Base-by-base conservation (phyloP, 2,888 invertebrate species). In the Andricus quercusramuli region DNA sequence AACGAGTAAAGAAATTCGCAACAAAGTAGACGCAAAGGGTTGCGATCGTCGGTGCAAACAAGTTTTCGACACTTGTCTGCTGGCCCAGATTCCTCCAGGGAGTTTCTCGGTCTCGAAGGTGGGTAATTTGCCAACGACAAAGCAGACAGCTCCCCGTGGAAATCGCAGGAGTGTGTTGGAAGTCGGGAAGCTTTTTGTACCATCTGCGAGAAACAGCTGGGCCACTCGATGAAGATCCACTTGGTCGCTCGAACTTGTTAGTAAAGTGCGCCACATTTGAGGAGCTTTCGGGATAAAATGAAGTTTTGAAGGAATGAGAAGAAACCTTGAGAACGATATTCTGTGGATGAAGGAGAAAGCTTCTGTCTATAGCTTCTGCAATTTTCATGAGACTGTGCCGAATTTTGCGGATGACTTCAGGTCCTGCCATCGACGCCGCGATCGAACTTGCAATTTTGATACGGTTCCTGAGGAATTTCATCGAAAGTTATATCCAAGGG, bases 401-500 rank as follows among this genome's bases (percentile, higher is more conserved):
- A 32, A 74, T 47, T 51, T 74, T 32, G 11, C 51, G 70, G n/a
- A 29, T 32, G 70, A 74, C 47, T 56, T 51, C 29, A 29, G 25
- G 29, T 32, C 74, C 56, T 47, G 20, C 47, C 44, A 68, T 44
- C 44, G 67, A 44, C 15, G 66, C n/a, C 22, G 20, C 37, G 32
- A 41, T 70, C 77, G 20, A 66, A 66, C 64, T 65, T 51, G 47
- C 47, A 65, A 47, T 78, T 64, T 77, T 44, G 17, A 78, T 65
- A 65, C 32, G 66, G n/a, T 59, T 66, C 47, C 44, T 68, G n/a
- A 79, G 22, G 81, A 81, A 83, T 83, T 81, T 81, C 76, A n/a
- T 29, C 51, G 25, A 70, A 80, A 83, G 78, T 81, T 80, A 80
- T 81, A 81, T 81, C 67, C 78, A 74, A 80, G 68, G 79, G 66